Evolutionary conservation across 2,797 vertebrate species (phyloP).

Genomic region (Saxicola maurus): DNA sequence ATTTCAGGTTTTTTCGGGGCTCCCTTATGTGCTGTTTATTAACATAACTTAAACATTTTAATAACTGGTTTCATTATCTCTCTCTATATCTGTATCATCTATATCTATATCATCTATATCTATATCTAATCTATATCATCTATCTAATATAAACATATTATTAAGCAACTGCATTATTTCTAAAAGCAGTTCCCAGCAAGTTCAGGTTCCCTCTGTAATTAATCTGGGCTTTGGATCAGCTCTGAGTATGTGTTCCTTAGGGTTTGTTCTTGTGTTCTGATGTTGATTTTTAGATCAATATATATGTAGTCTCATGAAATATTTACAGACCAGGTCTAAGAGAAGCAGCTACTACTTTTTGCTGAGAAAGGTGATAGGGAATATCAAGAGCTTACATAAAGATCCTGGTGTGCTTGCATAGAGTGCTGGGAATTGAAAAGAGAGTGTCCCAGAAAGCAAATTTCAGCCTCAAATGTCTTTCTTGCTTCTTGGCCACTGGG

Average conservation of each 20-base stretch:
- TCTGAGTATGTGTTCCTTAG: not conserved
- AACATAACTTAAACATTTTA: not conserved
- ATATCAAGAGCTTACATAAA: not conserved
- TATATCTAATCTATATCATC: too few species aligned
- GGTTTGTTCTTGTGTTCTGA: not conserved
- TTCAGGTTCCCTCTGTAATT: not conserved
- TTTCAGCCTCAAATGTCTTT: not conserved
- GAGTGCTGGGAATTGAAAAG: not conserved
- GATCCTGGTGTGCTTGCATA: not conserved
- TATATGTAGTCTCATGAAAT: not conserved
- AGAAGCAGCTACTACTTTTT: not conserved
- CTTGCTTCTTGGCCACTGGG: not conserved
- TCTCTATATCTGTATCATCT: not conserved
- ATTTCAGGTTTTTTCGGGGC: rapidly evolving
- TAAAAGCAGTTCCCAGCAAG: not conserved
- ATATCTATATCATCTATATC: too few species aligned
- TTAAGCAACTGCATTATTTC: not conserved
- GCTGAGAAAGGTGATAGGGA: not conserved
- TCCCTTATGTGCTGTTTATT: not conserved
- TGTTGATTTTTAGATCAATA: constrained; percentile 22
- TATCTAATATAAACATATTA: not conserved
- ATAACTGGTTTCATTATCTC: not conserved
- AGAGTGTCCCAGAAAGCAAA: not conserved
- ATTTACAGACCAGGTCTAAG: not conserved
- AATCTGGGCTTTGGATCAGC: not conserved